Conservation (phyloP, 2,797 vertebrate genomes). For the Dipus sagitta region DNA sequence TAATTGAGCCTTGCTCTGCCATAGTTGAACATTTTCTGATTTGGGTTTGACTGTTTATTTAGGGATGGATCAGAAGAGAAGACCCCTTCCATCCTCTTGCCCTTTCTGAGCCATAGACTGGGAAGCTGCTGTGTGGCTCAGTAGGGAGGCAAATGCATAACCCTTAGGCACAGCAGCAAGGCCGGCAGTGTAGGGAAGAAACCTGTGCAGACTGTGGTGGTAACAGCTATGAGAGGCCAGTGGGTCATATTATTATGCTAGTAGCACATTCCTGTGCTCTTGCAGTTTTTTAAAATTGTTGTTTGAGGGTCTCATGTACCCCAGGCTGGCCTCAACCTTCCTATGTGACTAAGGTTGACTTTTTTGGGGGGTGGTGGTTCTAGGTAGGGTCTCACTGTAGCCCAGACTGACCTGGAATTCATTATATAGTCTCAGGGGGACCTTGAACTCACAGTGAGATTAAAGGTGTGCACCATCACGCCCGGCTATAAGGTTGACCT, state of each 20-base stretch:
- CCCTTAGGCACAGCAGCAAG: conserved; percentile 51
- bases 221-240: neutral
- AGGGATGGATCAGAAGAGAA: conserved; percentile 57
- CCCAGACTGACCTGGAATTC: too few relatives aligned
- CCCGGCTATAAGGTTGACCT: too few relatives aligned
- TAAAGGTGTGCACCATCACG: too few relatives aligned
- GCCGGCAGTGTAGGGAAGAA: conserved; percentile 15
- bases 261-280: neutral
- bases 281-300: neutral
- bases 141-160: conserved; percentile 57
- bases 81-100: conserved; percentile 57
- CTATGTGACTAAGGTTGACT: too few relatives aligned
- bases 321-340: too few relatives aligned
- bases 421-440: too few relatives aligned
- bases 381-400: too few relatives aligned
- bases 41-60: conserved; percentile 52
- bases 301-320: too few relatives aligned
- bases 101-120: conserved; percentile 58
- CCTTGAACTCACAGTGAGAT: too few relatives aligned
- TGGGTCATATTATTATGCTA: neutral
- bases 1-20: conserved; percentile 50
- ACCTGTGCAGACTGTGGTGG: conserved; percentile 15
- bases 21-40: conserved; percentile 63
- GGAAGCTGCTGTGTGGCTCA: conserved; percentile 52
- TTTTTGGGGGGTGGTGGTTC: too few relatives aligned